Percentiles rank a stretch among this genome's conserved stretches.
phyloP scores from a whole-genome alignment of 2,888 invertebrate genomes.

The Drosophila prostipennis region DNA sequence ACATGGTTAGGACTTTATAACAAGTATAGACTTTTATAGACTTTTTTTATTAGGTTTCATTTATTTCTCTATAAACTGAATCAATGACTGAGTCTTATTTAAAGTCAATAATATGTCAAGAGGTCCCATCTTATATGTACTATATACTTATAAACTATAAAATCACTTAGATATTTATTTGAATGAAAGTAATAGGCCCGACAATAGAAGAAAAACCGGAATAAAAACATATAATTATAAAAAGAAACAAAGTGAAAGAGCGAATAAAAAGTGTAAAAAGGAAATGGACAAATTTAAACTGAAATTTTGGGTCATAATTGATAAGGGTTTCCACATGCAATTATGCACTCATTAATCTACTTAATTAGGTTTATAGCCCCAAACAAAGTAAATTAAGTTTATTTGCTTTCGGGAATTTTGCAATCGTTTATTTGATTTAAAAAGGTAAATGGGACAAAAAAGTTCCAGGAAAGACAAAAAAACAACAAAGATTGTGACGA shows the following conservation, averaged over 20 bases:
- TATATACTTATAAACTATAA: neutral
- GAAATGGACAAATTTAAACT: neutral
- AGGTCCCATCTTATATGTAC: neutral
- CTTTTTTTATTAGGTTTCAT: neutral
- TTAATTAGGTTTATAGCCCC: constrained; percentile 3
- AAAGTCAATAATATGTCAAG: no score
- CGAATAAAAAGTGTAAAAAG: neutral
- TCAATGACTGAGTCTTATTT: no score
- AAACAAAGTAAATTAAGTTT: neutral
- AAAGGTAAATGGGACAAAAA: no score
- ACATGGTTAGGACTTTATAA: neutral
- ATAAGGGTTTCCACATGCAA: constrained; percentile 1
- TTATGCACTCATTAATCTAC: neutral
- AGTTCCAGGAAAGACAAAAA: no score
- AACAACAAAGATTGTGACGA: no score
- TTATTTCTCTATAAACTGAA: neutral
- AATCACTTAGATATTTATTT: neutral
- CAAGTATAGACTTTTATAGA: neutral
- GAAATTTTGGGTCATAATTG: constrained; percentile 3
- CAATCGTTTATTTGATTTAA: neutral
- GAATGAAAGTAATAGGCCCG: neutral
- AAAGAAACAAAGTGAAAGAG: neutral
- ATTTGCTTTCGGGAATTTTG: neutral
- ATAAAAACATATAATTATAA: neutral
- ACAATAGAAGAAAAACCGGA: constrained; percentile 1